A percentile compares a stretch with the other conserved stretches of the same genome.
phyloP scores from a whole-genome alignment of 2,113 vertebrate species.

The Carassius auratus region DNA sequence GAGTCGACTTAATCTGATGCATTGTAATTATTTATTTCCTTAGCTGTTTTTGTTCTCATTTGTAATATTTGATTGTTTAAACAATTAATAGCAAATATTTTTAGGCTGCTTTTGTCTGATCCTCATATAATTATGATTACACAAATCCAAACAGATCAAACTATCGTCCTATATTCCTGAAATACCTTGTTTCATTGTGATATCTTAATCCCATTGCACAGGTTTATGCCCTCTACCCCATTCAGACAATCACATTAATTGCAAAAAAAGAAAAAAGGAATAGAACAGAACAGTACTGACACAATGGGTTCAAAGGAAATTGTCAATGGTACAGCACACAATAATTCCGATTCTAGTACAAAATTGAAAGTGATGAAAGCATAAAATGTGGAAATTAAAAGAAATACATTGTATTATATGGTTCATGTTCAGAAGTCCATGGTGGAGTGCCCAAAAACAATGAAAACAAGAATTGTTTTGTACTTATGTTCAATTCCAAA shows the following conservation, averaged over 20 bases:
- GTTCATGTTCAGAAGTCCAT: neutral
- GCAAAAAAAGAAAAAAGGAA: neutral
- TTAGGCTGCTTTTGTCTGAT: conserved; percentile 37
- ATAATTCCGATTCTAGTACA: neutral
- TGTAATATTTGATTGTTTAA: conserved; percentile 29
- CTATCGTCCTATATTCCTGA: conserved; percentile 34
- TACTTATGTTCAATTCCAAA: neutral
- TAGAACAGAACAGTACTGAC: neutral
- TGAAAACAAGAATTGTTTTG: neutral
- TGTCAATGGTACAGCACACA: neutral
- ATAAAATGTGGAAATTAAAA: neutral
- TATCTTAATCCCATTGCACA: conserved; percentile 21
- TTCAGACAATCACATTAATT: conserved; percentile 24
- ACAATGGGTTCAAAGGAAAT: neutral
- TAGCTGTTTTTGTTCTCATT: neutral
- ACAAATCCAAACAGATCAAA: conserved; percentile 42
- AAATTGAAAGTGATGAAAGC: neutral
- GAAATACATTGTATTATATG: neutral
- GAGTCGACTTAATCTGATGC: neutral
- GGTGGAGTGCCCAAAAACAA: neutral
- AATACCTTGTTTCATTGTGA: conserved; percentile 29
- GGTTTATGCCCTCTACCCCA: conserved; percentile 7
- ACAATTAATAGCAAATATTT: conserved; percentile 29
- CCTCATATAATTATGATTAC: conserved; percentile 35
- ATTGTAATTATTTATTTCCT: neutral